These are phyloP conservation scores for human (Homo sapiens) DNA, from an alignment of 2,113 vertebrate species.

Conservation along the genomic window DNA sequence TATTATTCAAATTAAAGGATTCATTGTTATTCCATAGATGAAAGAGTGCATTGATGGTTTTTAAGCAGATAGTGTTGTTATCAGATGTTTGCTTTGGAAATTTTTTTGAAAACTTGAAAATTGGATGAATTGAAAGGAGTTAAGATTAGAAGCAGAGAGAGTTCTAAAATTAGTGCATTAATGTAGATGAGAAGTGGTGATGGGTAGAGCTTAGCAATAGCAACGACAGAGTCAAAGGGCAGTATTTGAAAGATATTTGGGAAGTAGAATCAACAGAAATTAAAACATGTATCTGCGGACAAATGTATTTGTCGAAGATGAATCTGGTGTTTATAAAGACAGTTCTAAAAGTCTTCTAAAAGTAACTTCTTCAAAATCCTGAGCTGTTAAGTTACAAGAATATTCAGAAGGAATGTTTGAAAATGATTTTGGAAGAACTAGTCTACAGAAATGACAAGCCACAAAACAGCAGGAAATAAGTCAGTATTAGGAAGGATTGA, in stretches of 20 bases:
- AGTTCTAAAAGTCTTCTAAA: slow-evolving; percentile 26
- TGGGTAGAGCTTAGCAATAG: neutral
- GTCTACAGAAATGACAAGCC: neutral
- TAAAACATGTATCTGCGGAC: neutral
- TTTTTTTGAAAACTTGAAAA: neutral
- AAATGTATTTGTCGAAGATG: neutral
- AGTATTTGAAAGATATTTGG: neutral
- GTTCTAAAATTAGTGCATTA: neutral
- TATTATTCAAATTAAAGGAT: neutral
- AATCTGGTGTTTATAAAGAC: neutral
- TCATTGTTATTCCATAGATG: neutral
- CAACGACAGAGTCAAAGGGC: neutral
- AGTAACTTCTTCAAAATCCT: slow-evolving; percentile 29
- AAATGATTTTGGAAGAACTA: neutral
- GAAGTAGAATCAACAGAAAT: neutral
- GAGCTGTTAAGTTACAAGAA: neutral
- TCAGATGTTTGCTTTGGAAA: neutral
- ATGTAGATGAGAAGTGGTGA: neutral
- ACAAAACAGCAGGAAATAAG: slow-evolving; percentile 15
- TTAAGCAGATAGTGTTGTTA: neutral
- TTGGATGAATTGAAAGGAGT: neutral
- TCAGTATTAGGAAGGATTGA: neutral
- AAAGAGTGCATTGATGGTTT: neutral
- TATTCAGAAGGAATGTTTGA: neutral
- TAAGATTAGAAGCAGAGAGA: neutral